Conservation (phyloP, 2,888 invertebrate genomes). For the Limnephilus marmoratus region DNA sequence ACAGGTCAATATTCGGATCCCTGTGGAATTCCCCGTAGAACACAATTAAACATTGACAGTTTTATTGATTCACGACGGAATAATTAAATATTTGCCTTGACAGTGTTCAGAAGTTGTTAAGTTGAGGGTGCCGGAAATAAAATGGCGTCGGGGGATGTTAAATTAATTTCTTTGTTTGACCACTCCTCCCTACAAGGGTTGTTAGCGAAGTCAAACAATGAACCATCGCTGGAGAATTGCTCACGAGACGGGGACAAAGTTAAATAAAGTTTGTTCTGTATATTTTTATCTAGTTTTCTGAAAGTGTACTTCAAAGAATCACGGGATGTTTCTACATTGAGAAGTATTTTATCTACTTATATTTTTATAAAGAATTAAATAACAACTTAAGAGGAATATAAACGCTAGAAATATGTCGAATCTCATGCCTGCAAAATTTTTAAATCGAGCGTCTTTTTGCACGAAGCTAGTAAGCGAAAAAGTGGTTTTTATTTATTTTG, state of each 20-base stretch:
- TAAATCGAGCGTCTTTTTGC: no score
- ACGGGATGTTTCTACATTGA: background rate
- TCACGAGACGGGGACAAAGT: background rate
- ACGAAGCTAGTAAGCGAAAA: no score
- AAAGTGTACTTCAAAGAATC: background rate
- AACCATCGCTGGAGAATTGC: conserved; percentile 25
- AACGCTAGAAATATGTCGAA: no score
- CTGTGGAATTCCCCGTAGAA: background rate
- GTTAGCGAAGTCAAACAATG: conserved; percentile 45
- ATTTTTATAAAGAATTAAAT: background rate
- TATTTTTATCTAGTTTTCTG: background rate
- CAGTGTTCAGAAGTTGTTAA: conserved; percentile 7
- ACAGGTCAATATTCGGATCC: background rate
- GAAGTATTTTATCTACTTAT: no score
- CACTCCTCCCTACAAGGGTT: conserved; percentile 32
- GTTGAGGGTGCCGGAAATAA: conserved; percentile 38
- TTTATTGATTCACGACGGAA: conserved; percentile 5
- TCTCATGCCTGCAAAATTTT: no score
- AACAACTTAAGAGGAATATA: no score
- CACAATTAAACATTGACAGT: conserved; percentile 7
- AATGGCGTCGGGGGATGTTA: conserved; percentile 54
- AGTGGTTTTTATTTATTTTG: no score
- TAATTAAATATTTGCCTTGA: conserved; percentile 50
- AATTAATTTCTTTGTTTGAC: conserved; percentile 61
- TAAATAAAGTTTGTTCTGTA: background rate